Conservation (phyloP, 1,140 invertebrate species). For the Epicauta chinensis region DNA sequence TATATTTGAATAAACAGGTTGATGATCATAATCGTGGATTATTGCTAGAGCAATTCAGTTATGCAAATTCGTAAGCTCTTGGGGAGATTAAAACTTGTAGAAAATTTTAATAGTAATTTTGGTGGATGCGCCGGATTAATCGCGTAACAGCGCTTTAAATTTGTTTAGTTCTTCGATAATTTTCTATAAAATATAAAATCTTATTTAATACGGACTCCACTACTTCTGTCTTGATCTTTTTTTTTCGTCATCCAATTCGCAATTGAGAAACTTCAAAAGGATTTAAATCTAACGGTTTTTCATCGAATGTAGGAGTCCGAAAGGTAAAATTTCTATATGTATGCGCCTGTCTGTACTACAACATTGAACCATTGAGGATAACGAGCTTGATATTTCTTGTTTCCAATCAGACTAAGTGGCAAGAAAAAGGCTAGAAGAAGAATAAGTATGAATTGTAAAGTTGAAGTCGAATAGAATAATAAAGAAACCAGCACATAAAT, state of each 20-base stretch:
- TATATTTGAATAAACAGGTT: not conserved
- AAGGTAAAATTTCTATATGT: no score
- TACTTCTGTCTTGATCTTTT: not conserved
- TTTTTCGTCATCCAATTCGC: not conserved
- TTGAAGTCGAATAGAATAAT: no score
- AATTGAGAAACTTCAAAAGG: constrained; percentile 5
- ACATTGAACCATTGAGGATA: constrained; percentile 6
- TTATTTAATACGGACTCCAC: no score
- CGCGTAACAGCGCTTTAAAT: no score
- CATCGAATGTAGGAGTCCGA: not conserved
- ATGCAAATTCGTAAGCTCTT: not conserved
- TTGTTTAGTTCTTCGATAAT: no score
- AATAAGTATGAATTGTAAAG: no score
- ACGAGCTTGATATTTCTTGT: constrained; percentile 31
- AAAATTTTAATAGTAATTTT: not conserved
- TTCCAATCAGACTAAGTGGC: constrained; percentile 25
- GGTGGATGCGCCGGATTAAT: constrained; percentile 1
- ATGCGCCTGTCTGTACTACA: not conserved
- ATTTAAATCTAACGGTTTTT: constrained; percentile 5
- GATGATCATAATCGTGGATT: not conserved
- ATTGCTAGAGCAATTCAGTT: not conserved
- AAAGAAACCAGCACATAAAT: no score
- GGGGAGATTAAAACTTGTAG: not conserved
- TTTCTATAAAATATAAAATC: no score
- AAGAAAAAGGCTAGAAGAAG: constrained; percentile 13